These are phyloP conservation scores for Archilochus colubris DNA, from an alignment of 2,113 vertebrate genomes.

Conservation along the genomic window DNA sequence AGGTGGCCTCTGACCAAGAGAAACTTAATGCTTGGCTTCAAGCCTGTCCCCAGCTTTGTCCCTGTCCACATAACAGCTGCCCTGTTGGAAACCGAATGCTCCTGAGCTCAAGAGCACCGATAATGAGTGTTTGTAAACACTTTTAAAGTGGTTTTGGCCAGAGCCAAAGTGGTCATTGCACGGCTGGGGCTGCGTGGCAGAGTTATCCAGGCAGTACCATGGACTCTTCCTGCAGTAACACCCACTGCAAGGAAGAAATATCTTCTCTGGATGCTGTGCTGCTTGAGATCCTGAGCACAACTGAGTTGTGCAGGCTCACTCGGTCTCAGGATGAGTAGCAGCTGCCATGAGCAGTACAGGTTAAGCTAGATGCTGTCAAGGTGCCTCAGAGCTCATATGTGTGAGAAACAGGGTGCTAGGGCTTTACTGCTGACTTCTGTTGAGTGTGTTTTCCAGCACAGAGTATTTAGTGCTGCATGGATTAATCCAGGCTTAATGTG, in stretches of 20 bases:
- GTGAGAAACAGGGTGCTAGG: neutral
- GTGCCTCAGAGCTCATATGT: neutral
- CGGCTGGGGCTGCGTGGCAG: neutral
- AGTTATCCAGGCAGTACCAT: neutral
- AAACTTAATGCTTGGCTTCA: neutral
- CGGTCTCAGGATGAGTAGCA: neutral
- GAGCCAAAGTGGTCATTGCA: neutral
- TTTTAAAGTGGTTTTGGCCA: neutral
- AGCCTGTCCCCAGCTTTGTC: neutral
- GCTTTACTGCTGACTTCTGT: neutral
- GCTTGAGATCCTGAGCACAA: neutral
- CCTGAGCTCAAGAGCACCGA: neutral
- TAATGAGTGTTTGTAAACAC: too few species aligned
- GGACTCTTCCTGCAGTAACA: neutral
- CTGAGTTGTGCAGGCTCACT: neutral
- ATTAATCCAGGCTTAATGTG: slow-evolving; percentile 9
- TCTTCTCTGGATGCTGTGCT: neutral
- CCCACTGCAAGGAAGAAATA: neutral
- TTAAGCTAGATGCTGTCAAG: neutral
- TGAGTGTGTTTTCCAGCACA: neutral
- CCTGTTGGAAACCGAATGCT: neutral
- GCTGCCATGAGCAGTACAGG: neutral
- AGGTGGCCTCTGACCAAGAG: neutral
- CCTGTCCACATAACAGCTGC: neutral
- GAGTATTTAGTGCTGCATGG: neutral